Evolutionary conservation across 1,140 invertebrate species (phyloP), one percentile per base, ranked within the genome.

Genomic region (Drosophila pseudoananassae): DNA sequence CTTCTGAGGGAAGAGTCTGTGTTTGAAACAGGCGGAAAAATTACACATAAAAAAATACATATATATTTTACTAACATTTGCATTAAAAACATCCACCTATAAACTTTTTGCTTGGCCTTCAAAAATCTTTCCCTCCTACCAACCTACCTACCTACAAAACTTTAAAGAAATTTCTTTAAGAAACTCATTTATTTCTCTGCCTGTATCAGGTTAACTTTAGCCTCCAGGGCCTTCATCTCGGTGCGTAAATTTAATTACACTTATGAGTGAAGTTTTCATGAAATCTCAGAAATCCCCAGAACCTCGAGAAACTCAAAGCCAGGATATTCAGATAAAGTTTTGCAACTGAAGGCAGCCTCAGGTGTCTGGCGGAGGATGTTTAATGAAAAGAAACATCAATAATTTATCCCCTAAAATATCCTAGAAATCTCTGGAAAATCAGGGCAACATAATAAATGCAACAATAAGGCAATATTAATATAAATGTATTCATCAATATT

Each of bases 201-300:
- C 10, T 36, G 33, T 36, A 36, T 36, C 33, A n/a, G 33, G 17
- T 59, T 51, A 12, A 12, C 7, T 38, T 14, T 29, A 9, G 8
- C 20, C 20, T 14, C 29, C 2, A 36, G 33, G 3, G 0, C 3
- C 43, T 9, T 1, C 15, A 10, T 14, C 27, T 61, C 59, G 40
- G 56, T 65, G 59, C 52, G 79, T 75, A 73, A 87, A 84, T 84
- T 84, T 84, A 84, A 84, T 84, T 84, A 84, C 64, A 85, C 72
- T 85, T 53, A 58, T 76, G 60, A 50, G 20, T 38, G 7, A 54
- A 60, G 55, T 72, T 72, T 46, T 31, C 17, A 8, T 46, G 38
- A 43, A 43, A 43, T 46, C n/a, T 17, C 7, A 9, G 43, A 14
- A 20, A 8, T 46, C 33, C 33, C 10, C 33, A 36, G 9, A 36